Base-by-base conservation (phyloP, 2,797 vertebrate genomes). In the Coreius guichenoti region DNA sequence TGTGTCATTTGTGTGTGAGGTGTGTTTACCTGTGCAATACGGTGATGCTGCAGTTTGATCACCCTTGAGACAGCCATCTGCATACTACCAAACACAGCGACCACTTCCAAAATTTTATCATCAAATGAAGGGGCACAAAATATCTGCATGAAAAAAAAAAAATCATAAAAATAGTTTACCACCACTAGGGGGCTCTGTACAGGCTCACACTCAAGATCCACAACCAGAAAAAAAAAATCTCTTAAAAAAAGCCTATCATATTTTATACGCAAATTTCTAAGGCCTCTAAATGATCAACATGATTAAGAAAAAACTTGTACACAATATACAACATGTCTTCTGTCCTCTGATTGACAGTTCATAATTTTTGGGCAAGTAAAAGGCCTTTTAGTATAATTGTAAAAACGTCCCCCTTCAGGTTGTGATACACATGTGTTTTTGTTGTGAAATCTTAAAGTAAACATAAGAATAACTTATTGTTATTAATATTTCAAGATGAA, bases 11-110 rank as follows among this genome's bases (percentile, higher is more conserved):
- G 1, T 73, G 68, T 19, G 2, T 76, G 65, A 65, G 14, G 33
- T 19, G 78, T 78, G n/a, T 86, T 87, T 81, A 97, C 98, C 97
- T 99, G 98, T 56, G 98, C 98, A 77, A 99, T 99, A 87, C 98
- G 95, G 87, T 99, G 98, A 89, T 99, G 98, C 58, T 99, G 98
- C 49, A 99, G 95, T 77, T 99, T 99, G 92, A 99, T 99, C 90
- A 99, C 98, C 87, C 98, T 95, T 65, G 98, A 99, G 65, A 99
- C 97, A 0, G 98, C 98, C 98, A 99, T 99, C 92, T 99, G 98
- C 97, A 99, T 96, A 87, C 98, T 99, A 29, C 98, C 98, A 89
- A 99, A 99, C 26, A 99, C 96, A 0, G 98, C 98, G 47, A 99
- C 98, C 0, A 99, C 98, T 86, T 99, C 98, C 87, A 99, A 93